Conservation (phyloP, 92 coral and sea anemone species). For the Phymanthus crucifer region DNA sequence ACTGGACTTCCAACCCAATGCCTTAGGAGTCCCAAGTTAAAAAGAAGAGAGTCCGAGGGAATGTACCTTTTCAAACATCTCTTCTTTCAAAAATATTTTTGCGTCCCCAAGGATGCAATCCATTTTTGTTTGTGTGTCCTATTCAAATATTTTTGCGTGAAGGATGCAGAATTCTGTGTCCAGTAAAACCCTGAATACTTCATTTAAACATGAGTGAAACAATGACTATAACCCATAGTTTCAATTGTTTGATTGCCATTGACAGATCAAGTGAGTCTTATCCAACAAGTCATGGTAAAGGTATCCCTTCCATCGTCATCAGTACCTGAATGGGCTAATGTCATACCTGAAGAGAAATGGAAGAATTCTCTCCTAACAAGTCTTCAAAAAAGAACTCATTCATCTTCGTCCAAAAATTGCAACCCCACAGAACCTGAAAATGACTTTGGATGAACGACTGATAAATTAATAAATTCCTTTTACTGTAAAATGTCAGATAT, state of each 20-base stretch:
- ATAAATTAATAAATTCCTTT: background rate
- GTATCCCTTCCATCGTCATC: constrained; percentile 87
- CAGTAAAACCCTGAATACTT: too few species aligned
- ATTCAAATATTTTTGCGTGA: too few species aligned
- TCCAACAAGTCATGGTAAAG: constrained; percentile 88
- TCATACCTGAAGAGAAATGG: constrained; percentile 94
- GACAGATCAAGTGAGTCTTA: constrained; percentile 88
- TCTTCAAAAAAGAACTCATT: constrained; percentile 54
- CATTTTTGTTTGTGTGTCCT: too few species aligned
- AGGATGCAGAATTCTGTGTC: too few species aligned
- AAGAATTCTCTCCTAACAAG: constrained; percentile 81
- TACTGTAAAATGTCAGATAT: too few species aligned
- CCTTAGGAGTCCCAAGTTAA: too few species aligned
- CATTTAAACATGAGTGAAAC: background rate
- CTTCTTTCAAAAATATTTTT: too few species aligned
- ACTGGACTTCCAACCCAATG: too few species aligned
- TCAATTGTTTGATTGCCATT: constrained; percentile 13
- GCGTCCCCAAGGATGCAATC: too few species aligned
- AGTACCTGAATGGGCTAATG: constrained; percentile 94
- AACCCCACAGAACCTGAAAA: background rate
- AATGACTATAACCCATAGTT: too few species aligned
- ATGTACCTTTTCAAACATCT: too few species aligned
- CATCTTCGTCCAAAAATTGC: background rate
- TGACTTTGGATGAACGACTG: constrained; percentile 4
- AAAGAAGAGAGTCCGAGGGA: too few species aligned